A percentile compares a stretch with the other conserved stretches of the same genome.
These are phyloP conservation scores for Plebejus melissa DNA, from an alignment of 2,888 invertebrate genomes.

Conservation along the genomic window DNA sequence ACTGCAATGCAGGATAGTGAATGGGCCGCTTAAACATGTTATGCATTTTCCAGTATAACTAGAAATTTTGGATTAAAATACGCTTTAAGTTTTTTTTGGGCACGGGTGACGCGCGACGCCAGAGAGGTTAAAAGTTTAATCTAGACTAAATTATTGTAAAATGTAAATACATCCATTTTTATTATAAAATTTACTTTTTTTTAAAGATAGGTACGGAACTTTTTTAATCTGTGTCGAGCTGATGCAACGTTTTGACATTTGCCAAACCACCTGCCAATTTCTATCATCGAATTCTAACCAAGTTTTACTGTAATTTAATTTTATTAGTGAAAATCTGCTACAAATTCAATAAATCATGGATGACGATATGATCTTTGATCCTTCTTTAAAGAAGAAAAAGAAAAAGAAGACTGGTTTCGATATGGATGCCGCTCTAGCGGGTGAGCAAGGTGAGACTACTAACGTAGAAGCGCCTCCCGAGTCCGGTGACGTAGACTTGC, in stretches of 20 bases:
- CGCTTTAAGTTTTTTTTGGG: too few species aligned
- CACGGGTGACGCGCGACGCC: too few species aligned
- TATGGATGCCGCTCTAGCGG: conserved; percentile 88
- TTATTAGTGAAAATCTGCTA: conserved; percentile 29
- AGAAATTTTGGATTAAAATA: too few species aligned
- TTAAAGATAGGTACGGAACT: not conserved
- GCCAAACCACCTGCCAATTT: conserved; percentile 52
- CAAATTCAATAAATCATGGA: conserved; percentile 59
- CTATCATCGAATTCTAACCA: conserved; percentile 55
- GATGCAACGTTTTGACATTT: conserved; percentile 68
- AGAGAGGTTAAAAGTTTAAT: too few species aligned
- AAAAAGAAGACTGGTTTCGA: conserved; percentile 97
- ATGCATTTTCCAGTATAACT: too few species aligned
- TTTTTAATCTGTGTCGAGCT: conserved; percentile 41
- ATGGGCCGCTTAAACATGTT: too few species aligned
- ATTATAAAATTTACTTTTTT: not conserved
- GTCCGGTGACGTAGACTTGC: conserved; percentile 80
- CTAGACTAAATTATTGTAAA: too few species aligned
- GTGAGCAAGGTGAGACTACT: conserved; percentile 74
- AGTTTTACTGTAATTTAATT: conserved; percentile 41
- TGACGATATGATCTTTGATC: conserved; percentile 88
- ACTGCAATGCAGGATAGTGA: too few species aligned
- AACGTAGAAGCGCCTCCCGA: conserved; percentile 76
- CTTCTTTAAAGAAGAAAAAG: conserved; percentile 94
- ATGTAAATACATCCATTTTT: too few species aligned